Base-by-base conservation (phyloP, 2,113 vertebrate genomes). In the Alethe diademata region DNA sequence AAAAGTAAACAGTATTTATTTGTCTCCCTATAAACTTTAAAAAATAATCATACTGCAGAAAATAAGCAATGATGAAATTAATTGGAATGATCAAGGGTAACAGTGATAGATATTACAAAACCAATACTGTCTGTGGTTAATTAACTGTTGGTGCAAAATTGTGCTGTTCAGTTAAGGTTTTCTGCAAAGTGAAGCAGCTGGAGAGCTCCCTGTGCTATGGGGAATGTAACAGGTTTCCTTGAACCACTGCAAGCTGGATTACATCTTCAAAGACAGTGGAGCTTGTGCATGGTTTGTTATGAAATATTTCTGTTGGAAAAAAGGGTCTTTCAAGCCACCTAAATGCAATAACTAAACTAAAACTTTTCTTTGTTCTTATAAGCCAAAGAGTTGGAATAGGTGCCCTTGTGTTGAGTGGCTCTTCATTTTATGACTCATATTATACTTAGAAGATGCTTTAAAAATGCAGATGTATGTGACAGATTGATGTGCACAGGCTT, bases 401-500 rank as follows among this genome's bases (percentile, higher is more conserved):
- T 72, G 9, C 31, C 18, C 5, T 78, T 6, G 1, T 48, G 7
- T 65, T 88, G 66, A 81, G 43, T n/a, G 93, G 48, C 57, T 91
- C 53, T 61, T 92, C n/a, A 19, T 85, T 81, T 85, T 78, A n/a
- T 51, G 28, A 60, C 36, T 95, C 9, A 8, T 35, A 5, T 12
- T 87, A 18, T 50, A 14, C 19, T 47, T 72, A 88, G 36, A 79
- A 91, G 53, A 61, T 53, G 15, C 31, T 86, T 94, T 81, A 67
- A 81, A 92, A 89, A 94, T 95, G 76, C 95, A 94, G 83, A 91
- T 91, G 72, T 74, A 75, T 29, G 69, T 0, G 36, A 81, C 92
- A 97, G 94, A 86, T 86, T 95, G 86, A 93, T 86, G 69, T 61
- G 40, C 60, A 53, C 83, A 81, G 75, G 35, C 56, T 96, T 95